Base-by-base conservation (phyloP, 1,140 invertebrate genomes). In the Papilio machaon region DNA sequence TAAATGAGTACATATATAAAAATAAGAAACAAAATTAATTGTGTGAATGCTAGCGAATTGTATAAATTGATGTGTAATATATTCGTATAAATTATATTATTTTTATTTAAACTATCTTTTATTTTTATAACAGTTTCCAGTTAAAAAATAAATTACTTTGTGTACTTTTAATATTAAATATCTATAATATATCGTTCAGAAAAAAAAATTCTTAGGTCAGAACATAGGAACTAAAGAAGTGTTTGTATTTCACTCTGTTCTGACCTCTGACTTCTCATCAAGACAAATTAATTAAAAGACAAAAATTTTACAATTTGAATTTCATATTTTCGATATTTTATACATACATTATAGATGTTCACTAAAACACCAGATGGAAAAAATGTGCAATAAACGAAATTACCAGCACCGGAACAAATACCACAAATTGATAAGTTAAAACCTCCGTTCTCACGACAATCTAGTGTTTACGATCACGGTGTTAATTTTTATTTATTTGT, bases 1-100 rank as follows among this genome's bases (percentile, higher is more conserved):
- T 96, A 79, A 96, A 97, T 86, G 95, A 96, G 60, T 98, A 98
- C 87, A 90, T 96, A 73, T 82, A 86, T 35, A 95, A 95, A 82
- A 96, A 96, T 88, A 93, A 92, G 83, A 89, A 91, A 77, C 84
- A 88, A 85, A 80, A 84, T 52, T 78, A 86, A 82, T 2, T 8
- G 4, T 54, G 19, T 54, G 47, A 30, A 49, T 54, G 46, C 13
- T 54, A 76, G 49, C 49, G n/a, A 76, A 76, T 76, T 76, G 15
- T 52, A 74, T 74, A 47, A 74, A 47, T 46, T 46, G 38, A 17
- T 19, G n/a, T 47, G 43, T 47, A 46, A 74, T 74, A 47, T 75
- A 52, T 46, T 52, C 43, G 5, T 6, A 74, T 46, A 74, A 75
- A 75, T 75, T 49, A 30, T 75, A 30, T 75, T 75, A 23, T 49